phyloP scores from a whole-genome alignment of 2,888 invertebrate species.

The Dyspetes luteomarginatus region DNA sequence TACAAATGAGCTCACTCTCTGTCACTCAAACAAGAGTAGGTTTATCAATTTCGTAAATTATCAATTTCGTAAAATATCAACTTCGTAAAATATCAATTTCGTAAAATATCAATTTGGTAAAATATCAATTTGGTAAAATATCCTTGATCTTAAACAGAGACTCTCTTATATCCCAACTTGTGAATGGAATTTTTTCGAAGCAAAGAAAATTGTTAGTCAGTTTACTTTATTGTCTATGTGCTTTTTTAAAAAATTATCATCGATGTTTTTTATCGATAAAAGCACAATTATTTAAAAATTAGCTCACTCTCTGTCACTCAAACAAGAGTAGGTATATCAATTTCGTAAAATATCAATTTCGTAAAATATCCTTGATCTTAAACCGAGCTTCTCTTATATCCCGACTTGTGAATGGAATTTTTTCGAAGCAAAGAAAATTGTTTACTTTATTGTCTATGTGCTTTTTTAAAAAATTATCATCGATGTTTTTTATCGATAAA shows the following conservation, averaged over 20 bases:
- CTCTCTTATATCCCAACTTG: neutral
- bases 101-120: neutral
- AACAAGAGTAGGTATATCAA: neutral
- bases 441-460: neutral
- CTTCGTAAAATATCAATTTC: neutral
- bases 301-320: no score
- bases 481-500: neutral
- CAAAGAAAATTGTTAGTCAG: neutral
- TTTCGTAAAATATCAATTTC: neutral
- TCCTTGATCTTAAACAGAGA: neutral
- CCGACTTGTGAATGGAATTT: neutral
- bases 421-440: neutral
- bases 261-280: neutral
- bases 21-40: neutral
- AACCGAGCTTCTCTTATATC: neutral
- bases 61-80: no score
- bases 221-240: neutral
- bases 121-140: neutral
- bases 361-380: neutral
- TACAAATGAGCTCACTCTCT: no score
- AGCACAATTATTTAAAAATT: neutral
- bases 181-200: neutral
- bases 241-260: neutral
- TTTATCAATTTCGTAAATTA: neutral
- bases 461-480: neutral